Conservation (phyloP, 1,140 invertebrate species). For the Trissolcus basalis region DNA sequence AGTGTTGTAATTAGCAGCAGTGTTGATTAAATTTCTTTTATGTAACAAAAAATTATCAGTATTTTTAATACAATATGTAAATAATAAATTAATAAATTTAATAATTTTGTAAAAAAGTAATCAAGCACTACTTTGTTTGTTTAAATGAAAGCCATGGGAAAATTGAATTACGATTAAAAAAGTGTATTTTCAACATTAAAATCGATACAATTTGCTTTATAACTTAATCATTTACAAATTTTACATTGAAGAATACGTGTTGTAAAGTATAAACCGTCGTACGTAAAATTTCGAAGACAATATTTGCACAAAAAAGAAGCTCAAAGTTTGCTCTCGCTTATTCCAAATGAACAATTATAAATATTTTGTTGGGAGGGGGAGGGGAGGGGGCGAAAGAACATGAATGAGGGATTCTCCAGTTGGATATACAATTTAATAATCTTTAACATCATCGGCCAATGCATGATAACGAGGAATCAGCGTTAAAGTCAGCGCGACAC, state of each 20-base stretch:
- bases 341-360: constrained; percentile 43
- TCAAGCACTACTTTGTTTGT: too few relatives aligned
- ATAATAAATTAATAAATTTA: too few relatives aligned
- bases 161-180: constrained; percentile 55
- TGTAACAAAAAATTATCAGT: too few relatives aligned
- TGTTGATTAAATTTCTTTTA: too few relatives aligned
- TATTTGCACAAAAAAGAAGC: constrained; percentile 57
- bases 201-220: constrained; percentile 59
- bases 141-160: background rate
- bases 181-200: constrained; percentile 63
- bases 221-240: constrained; percentile 61
- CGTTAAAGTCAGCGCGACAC: constrained; percentile 32
- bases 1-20: too few relatives aligned
- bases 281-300: constrained; percentile 56
- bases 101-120: too few relatives aligned
- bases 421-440: constrained; percentile 53
- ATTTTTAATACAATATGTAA: too few relatives aligned
- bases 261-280: constrained; percentile 57
- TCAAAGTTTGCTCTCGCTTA: constrained; percentile 34
- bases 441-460: constrained; percentile 54
- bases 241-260: constrained; percentile 59
- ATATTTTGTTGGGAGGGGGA: constrained; percentile 20
- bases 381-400: constrained; percentile 23
- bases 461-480: constrained; percentile 45
- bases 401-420: constrained; percentile 33